Base-by-base conservation (phyloP, 2,113 vertebrate genomes). In the Sakesphorus luctuosus region DNA sequence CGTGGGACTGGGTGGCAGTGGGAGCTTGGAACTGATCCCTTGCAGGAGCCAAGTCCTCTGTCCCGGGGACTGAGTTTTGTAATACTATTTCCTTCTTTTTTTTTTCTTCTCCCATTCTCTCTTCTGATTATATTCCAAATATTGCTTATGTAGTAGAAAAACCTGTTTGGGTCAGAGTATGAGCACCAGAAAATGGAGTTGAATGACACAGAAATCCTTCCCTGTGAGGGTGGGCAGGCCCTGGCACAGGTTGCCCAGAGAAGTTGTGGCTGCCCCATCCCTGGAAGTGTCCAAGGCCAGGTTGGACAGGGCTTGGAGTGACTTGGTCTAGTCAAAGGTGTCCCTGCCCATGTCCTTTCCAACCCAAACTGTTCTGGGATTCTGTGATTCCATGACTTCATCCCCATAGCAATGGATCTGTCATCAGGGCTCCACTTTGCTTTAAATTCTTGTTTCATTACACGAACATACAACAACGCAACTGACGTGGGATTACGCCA, bases 251-350 rank as follows among this genome's bases (percentile, higher is more conserved):
- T 5, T 63, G 29, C 49, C n/a, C 84, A 40, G 50, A 33, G 77
- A 0, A 67, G 61, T 52, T 46, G 61, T 19, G 68, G 61, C 68
- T 67, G 68, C 14, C 29, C 59, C 68, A 33, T 75, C 38, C 47
- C 55, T 89, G 87, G 35, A 0, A 71, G 49, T 49, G 79, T 0
- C 72, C 65, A 26, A 63, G 56, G 49, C 35, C 71, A 9, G 63
- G 72, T 0, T 90, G 40, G 62, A 29, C 0, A 0, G 53, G n/a
- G 5, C 15, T 61, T 2, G 78, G 49, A 56, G 35, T 49, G 35
- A 0, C 35, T n/a, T 56, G 56, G 31, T 14, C 13, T 0, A 4
- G 31, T 16, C 25, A 47, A 0, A 71, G 13, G 16, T 29, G 36
- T 52, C 38, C 28, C 18, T 61, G 47, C 28, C 35, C 63, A 26